A percentile compares a stretch with the other conserved stretches of the same genome.
phyloP scores from a whole-genome alignment of 2,113 vertebrate genomes.

The Centrocercus urophasianus region DNA sequence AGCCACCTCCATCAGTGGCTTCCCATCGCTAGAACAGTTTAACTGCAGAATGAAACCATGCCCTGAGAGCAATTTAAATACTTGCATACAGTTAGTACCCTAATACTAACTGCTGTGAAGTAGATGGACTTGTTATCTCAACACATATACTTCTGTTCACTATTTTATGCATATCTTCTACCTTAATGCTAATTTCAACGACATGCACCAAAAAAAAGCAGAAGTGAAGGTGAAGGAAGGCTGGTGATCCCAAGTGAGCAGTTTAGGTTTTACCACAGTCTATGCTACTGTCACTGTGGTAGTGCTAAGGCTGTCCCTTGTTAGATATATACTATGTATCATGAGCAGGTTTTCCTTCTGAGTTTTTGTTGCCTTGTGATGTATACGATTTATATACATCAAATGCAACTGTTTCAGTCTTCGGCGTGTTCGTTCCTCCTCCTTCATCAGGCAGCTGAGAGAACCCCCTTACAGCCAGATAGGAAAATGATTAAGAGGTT shows the following conservation, averaged over 20 bases:
- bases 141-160: rapidly evolving
- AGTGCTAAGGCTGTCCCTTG: neutral
- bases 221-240: neutral
- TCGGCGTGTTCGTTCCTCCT: neutral
- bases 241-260: rapidly evolving
- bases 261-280: neutral
- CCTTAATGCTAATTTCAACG: neutral
- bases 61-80: neutral
- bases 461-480: neutral
- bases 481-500: neutral
- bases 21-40: neutral
- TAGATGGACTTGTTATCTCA: neutral
- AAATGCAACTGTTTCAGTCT: neutral
- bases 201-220: neutral
- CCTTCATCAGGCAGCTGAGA: neutral
- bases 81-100: neutral
- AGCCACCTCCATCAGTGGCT: neutral
- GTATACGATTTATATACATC: neutral
- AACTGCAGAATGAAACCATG: neutral
- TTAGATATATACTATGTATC: neutral
- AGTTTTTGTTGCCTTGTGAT: neutral
- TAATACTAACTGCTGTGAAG: neutral
- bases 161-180: neutral
- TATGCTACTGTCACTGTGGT: neutral
- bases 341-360: neutral